Evolutionary conservation across 2,888 invertebrate genomes (phyloP).

Genomic region (Cheilosia urbana): DNA sequence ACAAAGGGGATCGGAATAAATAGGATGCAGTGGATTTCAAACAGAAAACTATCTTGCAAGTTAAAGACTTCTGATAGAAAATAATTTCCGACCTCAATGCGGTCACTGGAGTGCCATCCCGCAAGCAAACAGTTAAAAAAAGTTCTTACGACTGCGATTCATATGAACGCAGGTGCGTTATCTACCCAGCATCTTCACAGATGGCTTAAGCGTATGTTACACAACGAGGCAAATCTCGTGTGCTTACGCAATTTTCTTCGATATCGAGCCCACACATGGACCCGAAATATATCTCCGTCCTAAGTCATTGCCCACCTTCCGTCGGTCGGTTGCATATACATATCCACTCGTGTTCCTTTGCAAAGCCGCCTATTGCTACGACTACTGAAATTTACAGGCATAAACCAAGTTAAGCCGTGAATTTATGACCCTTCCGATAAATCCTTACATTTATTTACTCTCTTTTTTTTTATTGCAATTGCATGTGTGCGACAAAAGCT

Average conservation of each 20-base stretch:
- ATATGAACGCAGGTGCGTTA: background rate
- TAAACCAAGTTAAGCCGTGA: slow-evolving; percentile 71
- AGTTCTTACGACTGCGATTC: background rate
- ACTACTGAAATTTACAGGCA: slow-evolving; percentile 56
- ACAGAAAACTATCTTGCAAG: background rate
- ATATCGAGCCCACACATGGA: slow-evolving; percentile 31
- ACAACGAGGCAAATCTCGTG: background rate
- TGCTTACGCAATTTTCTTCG: slow-evolving; percentile 1
- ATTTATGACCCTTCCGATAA: slow-evolving; percentile 74
- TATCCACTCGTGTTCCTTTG: slow-evolving; percentile 17
- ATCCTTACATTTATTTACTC: slow-evolving; percentile 57
- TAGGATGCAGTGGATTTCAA: background rate
- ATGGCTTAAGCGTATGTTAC: background rate
- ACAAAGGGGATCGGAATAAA: background rate
- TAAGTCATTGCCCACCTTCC: slow-evolving; percentile 27
- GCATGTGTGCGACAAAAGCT: slow-evolving; percentile 75
- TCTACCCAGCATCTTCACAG: background rate
- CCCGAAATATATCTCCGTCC: slow-evolving; percentile 13
- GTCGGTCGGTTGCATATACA: background rate
- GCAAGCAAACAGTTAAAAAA: background rate
- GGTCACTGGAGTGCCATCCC: too few species aligned
- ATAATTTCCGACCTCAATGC: too few species aligned
- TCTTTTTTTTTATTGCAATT: slow-evolving; percentile 53
- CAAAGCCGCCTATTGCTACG: slow-evolving; percentile 13
- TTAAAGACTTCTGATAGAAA: too few species aligned